Conservation (phyloP, 1,140 invertebrate species). For the Diploscapter pachys region DNA sequence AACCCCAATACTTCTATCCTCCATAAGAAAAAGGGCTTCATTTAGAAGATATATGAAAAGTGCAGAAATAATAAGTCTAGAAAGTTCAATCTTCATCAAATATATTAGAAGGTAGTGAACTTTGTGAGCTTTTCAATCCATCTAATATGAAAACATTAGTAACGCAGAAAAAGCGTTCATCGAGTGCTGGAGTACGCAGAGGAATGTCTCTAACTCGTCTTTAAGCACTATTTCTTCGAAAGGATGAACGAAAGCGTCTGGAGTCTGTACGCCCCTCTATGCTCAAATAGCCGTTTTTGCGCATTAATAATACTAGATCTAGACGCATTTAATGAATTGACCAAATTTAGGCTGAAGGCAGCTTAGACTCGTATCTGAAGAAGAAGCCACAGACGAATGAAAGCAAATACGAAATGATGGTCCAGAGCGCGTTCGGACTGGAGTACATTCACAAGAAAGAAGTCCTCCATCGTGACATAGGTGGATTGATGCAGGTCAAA, state of each 20-base stretch:
- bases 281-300: too few species aligned
- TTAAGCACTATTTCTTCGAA: too few species aligned
- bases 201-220: too few species aligned
- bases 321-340: too few species aligned
- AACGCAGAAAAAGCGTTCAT: too few species aligned
- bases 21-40: conserved; percentile 20
- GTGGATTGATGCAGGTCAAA: too few species aligned
- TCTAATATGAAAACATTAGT: too few species aligned
- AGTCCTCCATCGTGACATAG: neutral
- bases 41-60: conserved; percentile 39
- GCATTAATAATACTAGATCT: too few species aligned
- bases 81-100: conserved; percentile 39
- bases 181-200: too few species aligned
- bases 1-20: conserved; percentile 33
- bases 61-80: conserved; percentile 4
- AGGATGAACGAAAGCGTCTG: too few species aligned
- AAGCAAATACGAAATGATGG: conserved; percentile 11
- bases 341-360: conserved; percentile 20
- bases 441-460: conserved; percentile 77
- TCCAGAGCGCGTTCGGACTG: conserved; percentile 69
- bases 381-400: conserved; percentile 28
- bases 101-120: conserved; percentile 2
- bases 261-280: too few species aligned
- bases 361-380: conserved; percentile 35
- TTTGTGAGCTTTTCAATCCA: neutral